Conservation (phyloP, 2,797 vertebrate species). For the Hemitrygon akajei region DNA sequence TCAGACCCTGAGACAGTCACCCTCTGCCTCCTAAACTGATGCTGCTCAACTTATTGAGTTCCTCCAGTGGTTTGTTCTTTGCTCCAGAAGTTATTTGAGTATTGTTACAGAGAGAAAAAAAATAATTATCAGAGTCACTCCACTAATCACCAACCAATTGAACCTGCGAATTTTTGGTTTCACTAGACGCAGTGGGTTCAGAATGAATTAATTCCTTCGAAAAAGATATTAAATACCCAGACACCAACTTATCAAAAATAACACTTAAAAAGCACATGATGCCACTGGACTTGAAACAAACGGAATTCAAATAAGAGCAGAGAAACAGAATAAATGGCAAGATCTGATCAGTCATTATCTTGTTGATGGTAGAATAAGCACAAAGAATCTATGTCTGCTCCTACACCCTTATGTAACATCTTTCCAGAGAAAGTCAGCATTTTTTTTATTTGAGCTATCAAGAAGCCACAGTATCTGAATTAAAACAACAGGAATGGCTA, state of each 20-base stretch:
- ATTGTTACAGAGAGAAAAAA: background rate
- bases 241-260: no score
- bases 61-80: no score
- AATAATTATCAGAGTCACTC: no score
- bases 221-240: background rate
- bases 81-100: background rate
- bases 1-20: no score
- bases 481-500: background rate
- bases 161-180: background rate
- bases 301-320: background rate
- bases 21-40: no score
- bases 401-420: no score
- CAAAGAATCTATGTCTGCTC: no score
- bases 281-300: background rate
- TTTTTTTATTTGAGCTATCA: background rate
- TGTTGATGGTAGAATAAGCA: no score
- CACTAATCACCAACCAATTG: background rate
- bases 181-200: background rate
- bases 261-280: no score
- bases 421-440: background rate
- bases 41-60: no score
- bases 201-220: background rate
- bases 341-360: no score
- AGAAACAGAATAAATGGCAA: background rate
- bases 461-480: background rate